Evolutionary conservation across 2,888 invertebrate species (phyloP), one percentile per base, ranked within the genome.

Genomic region (Drosophila algonquin): DNA sequence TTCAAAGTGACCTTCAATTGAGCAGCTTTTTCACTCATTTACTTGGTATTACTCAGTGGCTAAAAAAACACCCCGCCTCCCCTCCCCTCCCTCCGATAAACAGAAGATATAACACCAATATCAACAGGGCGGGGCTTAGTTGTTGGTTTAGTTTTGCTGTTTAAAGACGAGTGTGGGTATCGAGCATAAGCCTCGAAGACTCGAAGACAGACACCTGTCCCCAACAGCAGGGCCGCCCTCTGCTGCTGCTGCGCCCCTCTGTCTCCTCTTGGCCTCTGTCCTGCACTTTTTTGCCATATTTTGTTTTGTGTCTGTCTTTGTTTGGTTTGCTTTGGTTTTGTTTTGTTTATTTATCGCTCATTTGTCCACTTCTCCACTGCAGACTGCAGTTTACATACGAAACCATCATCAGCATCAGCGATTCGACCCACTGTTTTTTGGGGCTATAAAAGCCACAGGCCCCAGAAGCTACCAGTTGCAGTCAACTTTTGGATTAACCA

Each of bases 401-500:
- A 75, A 80, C 85, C 89, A 90, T 79, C 79, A 71, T 74, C 24
- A 71, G 73, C 24, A 14, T 45, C 51, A 45, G 30, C 56, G 24
- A 24, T 12, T 44, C 47, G 62, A 46, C 62, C 35, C 57, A 63
- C 56, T 27, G 44, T 55, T 58, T 61, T 76, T 57, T 40, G 74
- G 90, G 6, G 40, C 91, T 90, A 90, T 87, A 91, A 90, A 79
- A 77, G 54, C 61, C 64, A 53, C 50, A 24, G 64, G 40, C 57
- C 69, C 18, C 67, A 55, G 65, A 56, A 54, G 65, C 30, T 63
- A 58, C 21, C 70, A 76, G 63, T 74, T 88, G 81, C 87, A 90
- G 89, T 91, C 84, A 77, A 75, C 76, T 78, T 73, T 80, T 81
- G 82, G 79, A 81, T 80, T 86, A 80, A 75, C 62, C 76, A 78